These are phyloP conservation scores for Leptinotarsa texana DNA, from an alignment of 1,140 invertebrate genomes.

Conservation along the genomic window DNA sequence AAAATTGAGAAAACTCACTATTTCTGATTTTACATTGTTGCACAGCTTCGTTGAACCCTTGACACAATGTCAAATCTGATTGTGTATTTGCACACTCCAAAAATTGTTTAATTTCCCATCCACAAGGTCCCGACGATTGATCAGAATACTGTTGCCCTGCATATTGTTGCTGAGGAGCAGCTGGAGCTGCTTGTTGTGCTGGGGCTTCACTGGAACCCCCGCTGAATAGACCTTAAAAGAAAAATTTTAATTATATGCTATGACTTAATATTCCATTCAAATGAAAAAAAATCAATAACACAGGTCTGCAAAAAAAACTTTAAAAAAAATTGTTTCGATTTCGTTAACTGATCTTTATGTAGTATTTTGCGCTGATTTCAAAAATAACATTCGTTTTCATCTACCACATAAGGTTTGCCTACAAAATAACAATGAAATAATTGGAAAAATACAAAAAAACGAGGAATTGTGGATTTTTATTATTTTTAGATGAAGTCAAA, in stretches of 20 bases:
- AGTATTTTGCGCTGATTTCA: too few relatives aligned
- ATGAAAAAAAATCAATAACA: too few relatives aligned
- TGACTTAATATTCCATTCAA: too few relatives aligned
- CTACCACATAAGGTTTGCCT: too few relatives aligned
- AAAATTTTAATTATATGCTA: neutral
- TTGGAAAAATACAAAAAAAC: too few relatives aligned
- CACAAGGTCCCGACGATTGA: conserved; percentile 71
- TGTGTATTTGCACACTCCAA: conserved; percentile 85
- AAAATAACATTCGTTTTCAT: too few relatives aligned
- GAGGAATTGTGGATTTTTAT: too few relatives aligned
- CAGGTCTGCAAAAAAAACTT: too few relatives aligned
- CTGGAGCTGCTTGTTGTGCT: conserved; percentile 41
- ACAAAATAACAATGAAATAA: too few relatives aligned
- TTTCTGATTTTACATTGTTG: conserved; percentile 79
- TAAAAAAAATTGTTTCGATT: too few relatives aligned
- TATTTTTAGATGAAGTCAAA: too few relatives aligned
- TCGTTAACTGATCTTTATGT: too few relatives aligned
- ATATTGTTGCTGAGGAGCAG: conserved; percentile 51
- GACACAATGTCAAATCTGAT: conserved; percentile 81
- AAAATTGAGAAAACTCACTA: conserved; percentile 41
- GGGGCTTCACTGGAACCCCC: conserved; percentile 63
- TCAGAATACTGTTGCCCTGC: conserved; percentile 54
- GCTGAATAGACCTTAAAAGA: conserved; percentile 68
- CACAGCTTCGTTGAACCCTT: conserved; percentile 91
- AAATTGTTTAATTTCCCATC: conserved; percentile 90